A percentile compares a stretch with the other conserved stretches of the same genome.
Evolutionary conservation across 2,797 vertebrate species (phyloP).

Genomic region (Melanotaenia parkinsoni): DNA sequence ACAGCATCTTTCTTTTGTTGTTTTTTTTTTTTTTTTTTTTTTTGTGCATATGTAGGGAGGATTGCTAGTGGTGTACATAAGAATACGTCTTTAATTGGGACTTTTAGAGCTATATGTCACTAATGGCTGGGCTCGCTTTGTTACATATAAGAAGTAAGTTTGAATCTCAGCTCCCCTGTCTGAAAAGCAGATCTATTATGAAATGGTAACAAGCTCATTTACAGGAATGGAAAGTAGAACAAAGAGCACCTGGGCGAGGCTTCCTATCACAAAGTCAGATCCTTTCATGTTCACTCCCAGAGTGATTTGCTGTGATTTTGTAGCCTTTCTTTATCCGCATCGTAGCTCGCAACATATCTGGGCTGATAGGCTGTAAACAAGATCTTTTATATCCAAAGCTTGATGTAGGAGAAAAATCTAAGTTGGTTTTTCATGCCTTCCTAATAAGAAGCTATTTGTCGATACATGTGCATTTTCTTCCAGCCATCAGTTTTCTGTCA

Average conservation of each 20-base stretch:
- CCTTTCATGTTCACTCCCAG: conserved; percentile 71
- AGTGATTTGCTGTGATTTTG: conserved; percentile 76
- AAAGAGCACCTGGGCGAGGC: conserved; percentile 62
- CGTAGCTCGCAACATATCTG: conserved; percentile 70
- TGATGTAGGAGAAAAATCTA: conserved; percentile 13
- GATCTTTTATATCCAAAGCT: conserved; percentile 62
- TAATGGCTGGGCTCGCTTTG: conserved; percentile 65
- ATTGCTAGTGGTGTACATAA: conserved; percentile 52
- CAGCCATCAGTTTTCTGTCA: conserved; percentile 37
- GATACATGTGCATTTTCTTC: conserved; percentile 16
- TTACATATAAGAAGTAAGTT: conserved; percentile 59
- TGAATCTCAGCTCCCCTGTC: conserved; percentile 46
- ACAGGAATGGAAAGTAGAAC: conserved; percentile 69
- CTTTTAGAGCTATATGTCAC: conserved; percentile 52
- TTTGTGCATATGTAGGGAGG: conserved; percentile 40
- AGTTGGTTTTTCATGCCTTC: conserved; percentile 34
- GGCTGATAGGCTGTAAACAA: conserved; percentile 70
- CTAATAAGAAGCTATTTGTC: conserved; percentile 46
- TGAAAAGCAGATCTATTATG: conserved; percentile 74
- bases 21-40: conserved; percentile 48
- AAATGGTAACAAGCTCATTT: conserved; percentile 79
- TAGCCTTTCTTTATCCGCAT: conserved; percentile 69
- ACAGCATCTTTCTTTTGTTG: conserved; percentile 29
- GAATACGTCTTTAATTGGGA: conserved; percentile 61
- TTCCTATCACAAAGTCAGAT: conserved; percentile 62